These are phyloP conservation scores for Rhipidura dahli DNA, from an alignment of 2,113 vertebrate species.

Conservation along the genomic window DNA sequence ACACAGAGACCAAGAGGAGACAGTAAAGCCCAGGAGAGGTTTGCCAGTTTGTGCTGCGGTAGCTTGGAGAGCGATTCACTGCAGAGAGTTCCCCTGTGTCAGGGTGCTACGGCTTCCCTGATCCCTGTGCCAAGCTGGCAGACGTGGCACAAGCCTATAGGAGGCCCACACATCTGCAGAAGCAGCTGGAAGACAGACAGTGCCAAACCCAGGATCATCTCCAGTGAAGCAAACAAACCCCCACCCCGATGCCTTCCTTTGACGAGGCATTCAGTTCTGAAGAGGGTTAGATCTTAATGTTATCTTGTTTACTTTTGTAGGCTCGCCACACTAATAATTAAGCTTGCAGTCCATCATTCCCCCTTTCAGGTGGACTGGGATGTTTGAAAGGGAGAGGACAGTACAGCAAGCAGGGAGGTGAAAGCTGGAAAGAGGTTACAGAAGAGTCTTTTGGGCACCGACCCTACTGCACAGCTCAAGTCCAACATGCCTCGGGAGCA, in stretches of 20 bases:
- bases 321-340: background rate
- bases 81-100: background rate
- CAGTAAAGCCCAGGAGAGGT: background rate
- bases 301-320: background rate
- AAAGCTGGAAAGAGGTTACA: background rate
- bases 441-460: background rate
- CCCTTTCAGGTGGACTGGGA: background rate
- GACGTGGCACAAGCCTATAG: background rate
- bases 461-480: fast-evolving
- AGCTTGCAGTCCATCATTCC: background rate
- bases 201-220: background rate
- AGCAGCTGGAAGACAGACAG: background rate
- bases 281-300: background rate
- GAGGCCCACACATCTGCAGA: background rate
- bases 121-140: background rate
- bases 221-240: background rate
- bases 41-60: background rate
- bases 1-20: background rate
- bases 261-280: background rate
- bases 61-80: background rate
- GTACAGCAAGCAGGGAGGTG: background rate
- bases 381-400: background rate
- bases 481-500: background rate
- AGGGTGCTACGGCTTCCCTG: background rate
- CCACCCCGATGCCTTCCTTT: background rate